Percentiles rank a stretch among this genome's conserved stretches.
These are phyloP conservation scores for Vulpes vulpes DNA, from an alignment of 2,113 vertebrate species.

Conservation along the genomic window DNA sequence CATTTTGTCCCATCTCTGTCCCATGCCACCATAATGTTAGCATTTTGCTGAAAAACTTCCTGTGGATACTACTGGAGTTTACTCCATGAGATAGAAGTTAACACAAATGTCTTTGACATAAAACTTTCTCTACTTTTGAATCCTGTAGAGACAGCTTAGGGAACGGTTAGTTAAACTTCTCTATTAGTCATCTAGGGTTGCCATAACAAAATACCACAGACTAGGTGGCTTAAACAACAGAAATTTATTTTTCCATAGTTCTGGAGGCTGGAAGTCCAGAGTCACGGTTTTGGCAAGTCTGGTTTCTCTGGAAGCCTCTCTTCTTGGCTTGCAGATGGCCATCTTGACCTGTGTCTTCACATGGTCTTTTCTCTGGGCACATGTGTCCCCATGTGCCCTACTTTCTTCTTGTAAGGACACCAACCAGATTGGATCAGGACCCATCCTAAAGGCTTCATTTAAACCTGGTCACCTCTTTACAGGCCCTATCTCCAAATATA, in stretches of 20 bases:
- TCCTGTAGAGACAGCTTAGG: neutral
- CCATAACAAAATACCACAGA: neutral
- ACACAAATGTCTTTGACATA: neutral
- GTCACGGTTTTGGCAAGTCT: neutral
- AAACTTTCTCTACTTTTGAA: neutral
- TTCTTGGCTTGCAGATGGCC: neutral
- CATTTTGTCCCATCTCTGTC: neutral
- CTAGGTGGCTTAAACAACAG: neutral
- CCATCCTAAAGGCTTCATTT: neutral
- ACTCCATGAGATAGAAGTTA: neutral
- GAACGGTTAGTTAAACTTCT: neutral
- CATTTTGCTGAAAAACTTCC: neutral
- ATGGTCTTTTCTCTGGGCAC: neutral
- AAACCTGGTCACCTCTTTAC: neutral
- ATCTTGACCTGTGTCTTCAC: neutral
- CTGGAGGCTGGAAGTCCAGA: neutral
- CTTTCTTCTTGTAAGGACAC: neutral
- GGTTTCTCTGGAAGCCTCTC: neutral
- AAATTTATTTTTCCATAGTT: neutral
- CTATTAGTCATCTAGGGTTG: neutral
- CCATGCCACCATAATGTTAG: neutral
- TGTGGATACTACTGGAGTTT: neutral
- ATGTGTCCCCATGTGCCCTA: neutral
- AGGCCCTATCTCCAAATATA: neutral
- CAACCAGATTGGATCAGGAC: neutral